A percentile compares a stretch with the other conserved stretches of the same genome.
These are phyloP conservation scores for Lepus europaeus DNA, from an alignment of 2,113 vertebrate species.

Conservation along the genomic window DNA sequence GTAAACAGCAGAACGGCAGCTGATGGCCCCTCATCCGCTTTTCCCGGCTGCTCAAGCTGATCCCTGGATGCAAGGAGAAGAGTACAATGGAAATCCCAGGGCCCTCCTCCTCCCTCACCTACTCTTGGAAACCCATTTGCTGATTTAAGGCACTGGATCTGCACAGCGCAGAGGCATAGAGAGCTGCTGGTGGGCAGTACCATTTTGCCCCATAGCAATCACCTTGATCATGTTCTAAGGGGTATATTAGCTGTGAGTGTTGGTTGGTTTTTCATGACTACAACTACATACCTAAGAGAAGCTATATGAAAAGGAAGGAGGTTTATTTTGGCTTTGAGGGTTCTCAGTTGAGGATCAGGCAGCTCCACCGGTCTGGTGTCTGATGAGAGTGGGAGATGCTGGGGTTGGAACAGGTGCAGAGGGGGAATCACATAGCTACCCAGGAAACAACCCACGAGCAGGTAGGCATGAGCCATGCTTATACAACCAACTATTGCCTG, in stretches of 20 bases:
- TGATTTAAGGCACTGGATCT: background rate
- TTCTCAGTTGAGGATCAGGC: no score
- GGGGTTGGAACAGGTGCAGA: no score
- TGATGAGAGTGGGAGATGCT: no score
- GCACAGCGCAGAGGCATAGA: background rate
- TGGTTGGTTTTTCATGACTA: no score
- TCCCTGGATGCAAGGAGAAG: background rate
- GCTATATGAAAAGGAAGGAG: no score
- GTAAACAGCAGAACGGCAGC: conserved; percentile 11
- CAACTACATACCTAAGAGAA: no score
- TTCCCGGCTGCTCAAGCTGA: background rate
- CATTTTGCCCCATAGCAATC: background rate
- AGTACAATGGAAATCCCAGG: background rate
- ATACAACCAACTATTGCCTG: no score
- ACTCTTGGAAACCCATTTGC: background rate
- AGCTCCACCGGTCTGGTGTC: no score
- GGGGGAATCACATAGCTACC: no score
- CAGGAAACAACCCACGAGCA: no score
- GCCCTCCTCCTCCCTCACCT: background rate
- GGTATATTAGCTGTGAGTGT: background rate
- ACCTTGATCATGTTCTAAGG: background rate
- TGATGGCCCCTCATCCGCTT: background rate
- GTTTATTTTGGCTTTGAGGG: no score
- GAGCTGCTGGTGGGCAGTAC: background rate
- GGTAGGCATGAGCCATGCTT: no score